Conservation (phyloP, 2,888 invertebrate species). For the Heliconius sara region DNA sequence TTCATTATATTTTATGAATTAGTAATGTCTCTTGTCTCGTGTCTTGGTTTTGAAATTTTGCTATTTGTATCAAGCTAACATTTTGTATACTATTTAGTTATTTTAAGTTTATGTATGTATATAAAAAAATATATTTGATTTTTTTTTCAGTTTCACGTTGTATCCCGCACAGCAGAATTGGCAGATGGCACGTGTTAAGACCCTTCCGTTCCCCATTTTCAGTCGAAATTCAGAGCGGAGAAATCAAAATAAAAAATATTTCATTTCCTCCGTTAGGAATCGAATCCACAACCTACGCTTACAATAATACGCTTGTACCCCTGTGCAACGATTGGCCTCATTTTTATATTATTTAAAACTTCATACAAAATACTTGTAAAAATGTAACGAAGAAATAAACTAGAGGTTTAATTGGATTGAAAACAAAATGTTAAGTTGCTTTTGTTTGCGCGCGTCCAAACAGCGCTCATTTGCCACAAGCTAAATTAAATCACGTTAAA, state of each 20-base stretch:
- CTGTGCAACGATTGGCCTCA: too few species aligned
- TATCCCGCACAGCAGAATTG: too few species aligned
- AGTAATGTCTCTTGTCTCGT: neutral
- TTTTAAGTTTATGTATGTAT: neutral
- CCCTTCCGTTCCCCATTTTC: too few species aligned
- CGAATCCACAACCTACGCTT: too few species aligned
- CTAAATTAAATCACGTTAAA: slow-evolving; percentile 22
- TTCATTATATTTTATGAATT: slow-evolving; percentile 25
- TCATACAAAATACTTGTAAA: slow-evolving; percentile 5
- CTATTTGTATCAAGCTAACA: neutral
- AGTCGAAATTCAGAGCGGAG: too few species aligned
- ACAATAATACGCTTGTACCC: too few species aligned
- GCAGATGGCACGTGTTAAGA: too few species aligned
- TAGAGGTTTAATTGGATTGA: slow-evolving; percentile 18
- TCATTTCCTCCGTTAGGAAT: too few species aligned
- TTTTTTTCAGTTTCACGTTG: too few species aligned
- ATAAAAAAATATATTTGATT: neutral
- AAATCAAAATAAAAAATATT: too few species aligned
- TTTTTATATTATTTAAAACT: neutral
- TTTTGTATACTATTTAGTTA: neutral
- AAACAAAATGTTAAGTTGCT: slow-evolving; percentile 13
- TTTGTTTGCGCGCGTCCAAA: slow-evolving; percentile 18
- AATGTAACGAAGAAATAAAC: slow-evolving; percentile 20
- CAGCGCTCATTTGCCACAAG: slow-evolving; percentile 23
- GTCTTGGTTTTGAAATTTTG: slow-evolving; percentile 8